These are phyloP conservation scores for Pterophyllum scalare DNA, from an alignment of 2,113 vertebrate genomes.

Conservation along the genomic window DNA sequence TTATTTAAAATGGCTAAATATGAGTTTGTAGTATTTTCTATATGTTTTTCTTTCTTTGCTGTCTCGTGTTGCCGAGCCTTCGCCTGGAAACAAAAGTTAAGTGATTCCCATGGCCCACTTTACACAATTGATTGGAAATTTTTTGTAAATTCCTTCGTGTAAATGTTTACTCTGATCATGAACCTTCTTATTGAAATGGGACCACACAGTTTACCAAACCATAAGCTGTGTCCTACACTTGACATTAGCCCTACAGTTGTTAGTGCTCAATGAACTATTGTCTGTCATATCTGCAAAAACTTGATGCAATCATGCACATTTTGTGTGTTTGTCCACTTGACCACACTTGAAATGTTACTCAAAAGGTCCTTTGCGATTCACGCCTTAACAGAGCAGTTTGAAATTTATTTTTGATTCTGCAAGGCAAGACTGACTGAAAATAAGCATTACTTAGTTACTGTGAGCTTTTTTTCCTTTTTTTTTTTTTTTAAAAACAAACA, in stretches of 20 bases:
- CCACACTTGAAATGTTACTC: neutral
- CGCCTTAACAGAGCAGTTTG: slow-evolving; percentile 25
- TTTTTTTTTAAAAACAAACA: too few species aligned
- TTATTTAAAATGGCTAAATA: too few species aligned
- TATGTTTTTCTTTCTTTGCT: neutral
- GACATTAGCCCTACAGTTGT: slow-evolving; percentile 12
- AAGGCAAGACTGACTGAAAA: neutral
- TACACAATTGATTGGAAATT: slow-evolving; percentile 16
- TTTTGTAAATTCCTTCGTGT: neutral
- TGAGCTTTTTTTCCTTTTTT: neutral
- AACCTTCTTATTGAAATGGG: slow-evolving; percentile 44
- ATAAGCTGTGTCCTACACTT: slow-evolving; percentile 20
- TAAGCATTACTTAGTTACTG: slow-evolving; percentile 35
- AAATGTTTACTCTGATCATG: slow-evolving; percentile 20
- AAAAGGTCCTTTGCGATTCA: neutral
- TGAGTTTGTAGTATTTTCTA: neutral
- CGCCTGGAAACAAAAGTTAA: neutral
- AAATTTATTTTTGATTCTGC: neutral
- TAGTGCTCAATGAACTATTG: neutral
- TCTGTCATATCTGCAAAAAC: slow-evolving; percentile 42
- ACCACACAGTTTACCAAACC: slow-evolving; percentile 44
- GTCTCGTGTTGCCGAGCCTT: slow-evolving; percentile 27
- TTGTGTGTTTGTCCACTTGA: slow-evolving; percentile 31
- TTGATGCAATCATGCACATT: slow-evolving; percentile 53
- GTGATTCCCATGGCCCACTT: neutral